These are phyloP conservation scores for Lysandra bellargus DNA, from an alignment of 2,888 invertebrate genomes.

Conservation along the genomic window DNA sequence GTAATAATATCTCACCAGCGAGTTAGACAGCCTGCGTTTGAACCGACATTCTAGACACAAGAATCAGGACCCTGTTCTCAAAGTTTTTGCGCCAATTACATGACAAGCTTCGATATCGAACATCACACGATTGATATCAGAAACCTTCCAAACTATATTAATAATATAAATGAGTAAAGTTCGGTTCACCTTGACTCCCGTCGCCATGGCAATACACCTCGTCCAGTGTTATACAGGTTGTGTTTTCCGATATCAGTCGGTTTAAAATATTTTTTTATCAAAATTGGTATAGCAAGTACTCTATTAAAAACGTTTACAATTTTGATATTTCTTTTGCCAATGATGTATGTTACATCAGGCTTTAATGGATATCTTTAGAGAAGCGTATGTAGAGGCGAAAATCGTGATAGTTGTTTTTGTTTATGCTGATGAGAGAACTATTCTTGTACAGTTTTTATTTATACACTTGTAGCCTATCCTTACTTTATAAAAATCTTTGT, in stretches of 20 bases:
- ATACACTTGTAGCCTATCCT: too few relatives aligned
- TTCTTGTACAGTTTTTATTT: too few relatives aligned
- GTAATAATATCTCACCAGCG: neutral
- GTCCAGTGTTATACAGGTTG: neutral
- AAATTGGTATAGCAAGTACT: neutral
- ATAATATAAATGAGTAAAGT: conserved; percentile 2
- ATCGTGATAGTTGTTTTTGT: too few relatives aligned
- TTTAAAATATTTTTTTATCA: neutral
- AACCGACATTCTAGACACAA: neutral
- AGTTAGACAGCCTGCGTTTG: neutral
- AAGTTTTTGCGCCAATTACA: neutral
- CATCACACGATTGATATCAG: neutral
- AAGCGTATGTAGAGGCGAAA: too few relatives aligned
- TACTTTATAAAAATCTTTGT: too few relatives aligned
- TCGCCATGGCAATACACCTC: neutral
- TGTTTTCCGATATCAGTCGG: too few relatives aligned
- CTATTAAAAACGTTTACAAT: too few relatives aligned
- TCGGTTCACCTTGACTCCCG: neutral
- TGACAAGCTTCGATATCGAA: neutral
- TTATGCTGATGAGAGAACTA: too few relatives aligned
- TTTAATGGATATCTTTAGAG: too few relatives aligned
- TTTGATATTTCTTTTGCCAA: too few relatives aligned
- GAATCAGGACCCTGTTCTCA: neutral
- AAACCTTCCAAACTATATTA: neutral
- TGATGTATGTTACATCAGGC: too few relatives aligned